These are phyloP conservation scores for Hippocampus comes DNA, from an alignment of 2,113 vertebrate species.

Conservation along the genomic window DNA sequence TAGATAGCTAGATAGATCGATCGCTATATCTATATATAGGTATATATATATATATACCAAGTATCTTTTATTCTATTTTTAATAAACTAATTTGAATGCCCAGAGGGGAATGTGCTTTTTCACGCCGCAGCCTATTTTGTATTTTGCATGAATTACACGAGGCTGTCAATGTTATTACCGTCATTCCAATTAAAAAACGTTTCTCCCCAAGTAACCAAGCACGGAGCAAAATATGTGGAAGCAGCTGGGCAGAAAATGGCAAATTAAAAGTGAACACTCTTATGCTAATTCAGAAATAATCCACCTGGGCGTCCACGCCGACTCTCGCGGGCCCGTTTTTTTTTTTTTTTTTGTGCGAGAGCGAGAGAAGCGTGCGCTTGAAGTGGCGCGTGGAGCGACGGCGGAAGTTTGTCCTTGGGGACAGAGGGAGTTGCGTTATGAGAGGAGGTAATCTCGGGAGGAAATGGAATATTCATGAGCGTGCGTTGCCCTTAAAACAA, in stretches of 20 bases:
- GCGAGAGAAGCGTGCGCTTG: constrained; percentile 17
- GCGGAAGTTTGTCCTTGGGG: constrained; percentile 60
- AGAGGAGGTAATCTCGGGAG: constrained; percentile 65
- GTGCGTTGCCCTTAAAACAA: constrained; percentile 63
- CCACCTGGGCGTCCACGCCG: constrained; percentile 42
- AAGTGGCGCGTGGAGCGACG: constrained; percentile 33
- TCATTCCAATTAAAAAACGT: constrained; percentile 58
- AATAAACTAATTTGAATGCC: not conserved
- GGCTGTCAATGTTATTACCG: constrained; percentile 33
- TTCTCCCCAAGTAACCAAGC: constrained; percentile 55
- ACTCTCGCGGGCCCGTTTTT: constrained; percentile 9
- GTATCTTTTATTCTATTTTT: not conserved
- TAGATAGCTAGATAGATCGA: too few species aligned
- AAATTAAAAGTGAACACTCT: constrained; percentile 67
- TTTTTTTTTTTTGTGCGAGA: not conserved
- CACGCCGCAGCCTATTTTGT: not conserved
- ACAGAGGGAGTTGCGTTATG: constrained; percentile 50
- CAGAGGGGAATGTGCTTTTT: not conserved
- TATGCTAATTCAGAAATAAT: constrained; percentile 64
- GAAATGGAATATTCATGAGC: constrained; percentile 73
- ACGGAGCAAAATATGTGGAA: constrained; percentile 34
- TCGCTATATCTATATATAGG: too few species aligned
- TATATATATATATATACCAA: too few species aligned
- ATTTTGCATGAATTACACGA: constrained; percentile 13
- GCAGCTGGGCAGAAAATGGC: constrained; percentile 68